These are phyloP conservation scores for Albula glossodonta DNA, from an alignment of 2,113 vertebrate species.

Conservation along the genomic window DNA sequence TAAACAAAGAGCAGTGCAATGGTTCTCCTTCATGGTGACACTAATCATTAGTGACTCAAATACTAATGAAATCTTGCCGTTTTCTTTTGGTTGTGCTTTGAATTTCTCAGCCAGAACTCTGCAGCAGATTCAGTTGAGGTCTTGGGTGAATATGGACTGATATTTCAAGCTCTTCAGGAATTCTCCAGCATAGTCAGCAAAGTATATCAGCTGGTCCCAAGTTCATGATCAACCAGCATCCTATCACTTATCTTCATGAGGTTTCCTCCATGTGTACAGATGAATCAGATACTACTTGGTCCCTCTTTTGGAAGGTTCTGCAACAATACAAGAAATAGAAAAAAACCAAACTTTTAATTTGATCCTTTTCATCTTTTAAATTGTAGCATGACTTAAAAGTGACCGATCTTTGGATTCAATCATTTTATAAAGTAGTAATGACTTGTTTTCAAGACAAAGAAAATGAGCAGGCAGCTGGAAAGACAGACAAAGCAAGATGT, in stretches of 20 bases:
- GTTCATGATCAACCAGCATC: constrained; percentile 23
- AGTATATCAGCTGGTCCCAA: constrained; percentile 3
- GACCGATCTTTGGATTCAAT: background rate
- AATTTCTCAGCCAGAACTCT: constrained; percentile 20
- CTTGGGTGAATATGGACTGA: background rate
- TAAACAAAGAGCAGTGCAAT: background rate
- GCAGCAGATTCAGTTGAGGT: constrained; percentile 4
- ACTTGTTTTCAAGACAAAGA: background rate
- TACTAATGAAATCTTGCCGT: background rate
- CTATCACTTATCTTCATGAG: background rate
- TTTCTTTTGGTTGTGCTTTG: constrained; percentile 23
- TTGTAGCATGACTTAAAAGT: background rate
- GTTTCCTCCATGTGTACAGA: background rate
- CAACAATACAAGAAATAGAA: constrained; percentile 32
- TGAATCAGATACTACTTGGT: constrained; percentile 43
- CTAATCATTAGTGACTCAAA: background rate
- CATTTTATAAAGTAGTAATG: background rate
- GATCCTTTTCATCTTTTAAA: background rate
- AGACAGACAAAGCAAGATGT: background rate
- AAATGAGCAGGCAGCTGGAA: background rate
- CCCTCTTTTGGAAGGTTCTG: constrained; percentile 50
- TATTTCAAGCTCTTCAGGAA: background rate
- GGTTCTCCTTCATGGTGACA: constrained; percentile 16
- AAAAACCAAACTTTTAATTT: constrained; percentile 21
- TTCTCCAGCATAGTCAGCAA: background rate